Percentiles rank a stretch among this genome's conserved stretches.
Conservation (phyloP, 2,113 vertebrate genomes). For the Polyodon spathula region DNA sequence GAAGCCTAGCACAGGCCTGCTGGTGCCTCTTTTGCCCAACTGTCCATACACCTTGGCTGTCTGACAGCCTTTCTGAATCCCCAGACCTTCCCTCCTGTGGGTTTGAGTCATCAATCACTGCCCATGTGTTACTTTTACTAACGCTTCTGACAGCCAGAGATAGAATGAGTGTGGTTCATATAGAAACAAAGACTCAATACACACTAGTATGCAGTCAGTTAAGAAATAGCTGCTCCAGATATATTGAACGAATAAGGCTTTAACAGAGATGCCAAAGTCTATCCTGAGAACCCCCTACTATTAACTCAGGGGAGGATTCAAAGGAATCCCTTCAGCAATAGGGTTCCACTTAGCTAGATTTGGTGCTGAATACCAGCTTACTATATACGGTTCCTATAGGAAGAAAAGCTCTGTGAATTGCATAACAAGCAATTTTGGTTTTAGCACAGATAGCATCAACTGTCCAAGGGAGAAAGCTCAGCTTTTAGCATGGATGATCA, state of each 20-base stretch:
- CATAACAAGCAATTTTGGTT: conserved; percentile 38
- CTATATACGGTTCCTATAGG: too few relatives aligned
- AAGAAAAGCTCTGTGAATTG: neutral
- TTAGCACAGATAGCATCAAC: conserved; percentile 35
- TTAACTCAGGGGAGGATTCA: conserved; percentile 34
- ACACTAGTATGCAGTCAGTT: conserved; percentile 39
- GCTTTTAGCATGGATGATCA: conserved; percentile 31
- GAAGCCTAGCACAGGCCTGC: conserved; percentile 21
- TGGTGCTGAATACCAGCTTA: too few relatives aligned
- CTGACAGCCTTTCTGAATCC: conserved; percentile 26
- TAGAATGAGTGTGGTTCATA: neutral
- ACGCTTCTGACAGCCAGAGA: conserved; percentile 40
- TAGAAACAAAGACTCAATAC: neutral
- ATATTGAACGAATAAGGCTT: neutral
- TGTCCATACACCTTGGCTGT: conserved; percentile 30
- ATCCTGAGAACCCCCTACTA: conserved; percentile 39
- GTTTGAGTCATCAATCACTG: conserved; percentile 55
- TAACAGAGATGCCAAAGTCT: conserved; percentile 49
- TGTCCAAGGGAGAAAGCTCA: conserved; percentile 24
- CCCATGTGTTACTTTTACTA: conserved; percentile 53
- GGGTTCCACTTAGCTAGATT: conserved; percentile 16
- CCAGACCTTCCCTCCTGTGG: conserved; percentile 20
- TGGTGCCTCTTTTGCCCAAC: conserved; percentile 13
- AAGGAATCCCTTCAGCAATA: conserved; percentile 40
- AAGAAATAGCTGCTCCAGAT: conserved; percentile 18